A percentile compares a stretch with the other conserved stretches of the same genome.
These are phyloP conservation scores for Luperina nickerlii DNA, from an alignment of 2,888 invertebrate species.

Conservation along the genomic window DNA sequence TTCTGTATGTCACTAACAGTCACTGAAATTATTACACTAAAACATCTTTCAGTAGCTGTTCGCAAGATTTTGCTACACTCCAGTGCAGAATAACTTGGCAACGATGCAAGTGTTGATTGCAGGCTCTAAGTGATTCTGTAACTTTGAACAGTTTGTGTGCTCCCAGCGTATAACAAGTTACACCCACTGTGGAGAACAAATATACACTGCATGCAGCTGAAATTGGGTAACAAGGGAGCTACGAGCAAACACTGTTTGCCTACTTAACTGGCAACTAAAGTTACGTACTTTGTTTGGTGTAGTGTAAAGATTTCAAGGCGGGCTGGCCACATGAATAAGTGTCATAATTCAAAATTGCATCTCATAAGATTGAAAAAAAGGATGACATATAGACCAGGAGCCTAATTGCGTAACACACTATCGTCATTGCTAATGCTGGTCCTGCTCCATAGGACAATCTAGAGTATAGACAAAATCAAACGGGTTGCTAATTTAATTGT, in stretches of 20 bases:
- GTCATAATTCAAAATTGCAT: background rate
- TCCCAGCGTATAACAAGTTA: constrained; percentile 36
- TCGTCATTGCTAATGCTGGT: no score
- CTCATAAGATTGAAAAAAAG: background rate
- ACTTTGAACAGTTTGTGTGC: constrained; percentile 40
- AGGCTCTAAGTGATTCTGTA: constrained; percentile 44
- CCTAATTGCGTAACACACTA: no score
- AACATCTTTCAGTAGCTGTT: constrained; percentile 4
- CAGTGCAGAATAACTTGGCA: constrained; percentile 47
- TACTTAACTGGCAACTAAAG: constrained; percentile 9
- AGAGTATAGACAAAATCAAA: no score
- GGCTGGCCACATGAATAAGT: background rate
- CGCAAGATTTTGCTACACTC: constrained; percentile 26
- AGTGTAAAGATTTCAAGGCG: background rate
- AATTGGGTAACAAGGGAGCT: constrained; percentile 53
- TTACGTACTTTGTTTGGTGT: constrained; percentile 9
- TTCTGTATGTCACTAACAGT: background rate
- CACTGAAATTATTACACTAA: constrained; percentile 6
- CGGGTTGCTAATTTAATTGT: no score
- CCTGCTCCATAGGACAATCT: no score
- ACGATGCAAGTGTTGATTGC: constrained; percentile 52
- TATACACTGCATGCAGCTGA: constrained; percentile 29
- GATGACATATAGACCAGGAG: rapidly evolving
- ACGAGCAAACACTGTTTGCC: constrained; percentile 7
- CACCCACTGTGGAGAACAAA: constrained; percentile 35